Conservation (phyloP, 2,888 invertebrate species). For the Lottia scabra region DNA sequence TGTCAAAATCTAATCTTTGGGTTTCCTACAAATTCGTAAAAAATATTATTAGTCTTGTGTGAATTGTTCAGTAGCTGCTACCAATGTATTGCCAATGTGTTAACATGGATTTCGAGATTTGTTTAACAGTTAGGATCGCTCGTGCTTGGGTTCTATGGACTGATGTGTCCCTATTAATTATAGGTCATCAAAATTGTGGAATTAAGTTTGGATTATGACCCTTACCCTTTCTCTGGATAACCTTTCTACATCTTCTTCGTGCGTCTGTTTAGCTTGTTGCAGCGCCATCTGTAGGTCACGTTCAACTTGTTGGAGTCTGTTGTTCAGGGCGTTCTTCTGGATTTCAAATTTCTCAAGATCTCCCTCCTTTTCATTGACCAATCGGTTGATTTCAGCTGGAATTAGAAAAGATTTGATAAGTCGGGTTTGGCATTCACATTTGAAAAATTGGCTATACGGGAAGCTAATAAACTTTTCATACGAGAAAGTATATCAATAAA, state of each 20-base stretch:
- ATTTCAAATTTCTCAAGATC: constrained; percentile 66
- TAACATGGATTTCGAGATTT: too few relatives aligned
- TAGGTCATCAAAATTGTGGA: too few relatives aligned
- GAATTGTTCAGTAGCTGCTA: too few relatives aligned
- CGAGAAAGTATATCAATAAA: too few relatives aligned
- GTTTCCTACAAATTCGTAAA: constrained; percentile 47
- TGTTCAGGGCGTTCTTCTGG: constrained; percentile 77
- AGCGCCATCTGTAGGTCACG: constrained; percentile 68
- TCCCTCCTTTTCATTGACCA: constrained; percentile 66
- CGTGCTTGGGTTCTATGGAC: too few relatives aligned
- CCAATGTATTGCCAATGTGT: too few relatives aligned
- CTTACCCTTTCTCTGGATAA: constrained; percentile 67
- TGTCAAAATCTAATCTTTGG: constrained; percentile 64
- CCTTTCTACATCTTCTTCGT: constrained; percentile 70
- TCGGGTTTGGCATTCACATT: too few relatives aligned
- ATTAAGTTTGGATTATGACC: not conserved
- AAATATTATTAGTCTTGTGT: not conserved
- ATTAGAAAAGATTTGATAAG: too few relatives aligned
- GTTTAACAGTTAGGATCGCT: too few relatives aligned
- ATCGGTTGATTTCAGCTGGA: constrained; percentile 66
- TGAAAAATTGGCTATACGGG: too few relatives aligned
- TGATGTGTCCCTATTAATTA: too few relatives aligned
- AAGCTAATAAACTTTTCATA: too few relatives aligned
- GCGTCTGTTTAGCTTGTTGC: constrained; percentile 68
- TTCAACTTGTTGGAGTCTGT: constrained; percentile 81